Percentiles rank a stretch among this genome's conserved stretches.
These are phyloP conservation scores for Benthosema pterotum DNA, from an alignment of 2,797 vertebrate species.

Conservation along the genomic window DNA sequence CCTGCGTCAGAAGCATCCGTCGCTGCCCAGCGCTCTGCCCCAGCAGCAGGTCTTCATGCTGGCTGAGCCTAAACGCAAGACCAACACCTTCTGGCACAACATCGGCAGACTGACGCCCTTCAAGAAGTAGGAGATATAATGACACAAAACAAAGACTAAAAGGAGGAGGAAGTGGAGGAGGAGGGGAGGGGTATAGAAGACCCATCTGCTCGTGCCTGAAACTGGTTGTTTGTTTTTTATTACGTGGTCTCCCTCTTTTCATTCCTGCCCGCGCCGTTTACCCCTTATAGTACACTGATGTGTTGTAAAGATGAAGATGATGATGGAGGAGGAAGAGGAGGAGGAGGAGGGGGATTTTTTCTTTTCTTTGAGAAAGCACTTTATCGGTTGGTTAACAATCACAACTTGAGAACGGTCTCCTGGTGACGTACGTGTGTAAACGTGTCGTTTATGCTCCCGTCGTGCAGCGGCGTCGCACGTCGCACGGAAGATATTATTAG, in stretches of 20 bases:
- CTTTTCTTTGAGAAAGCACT: conserved; percentile 82
- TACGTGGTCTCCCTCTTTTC: conserved; percentile 50
- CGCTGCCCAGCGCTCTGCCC: conserved; percentile 84
- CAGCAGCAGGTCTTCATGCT: conserved; percentile 95
- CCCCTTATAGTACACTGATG: conserved; percentile 49
- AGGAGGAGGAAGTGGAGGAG: conserved; percentile 25
- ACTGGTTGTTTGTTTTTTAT: conserved; percentile 53
- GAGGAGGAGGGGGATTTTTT: conserved; percentile 38
- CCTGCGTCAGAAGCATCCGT: conserved; percentile 90
- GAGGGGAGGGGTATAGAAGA: conserved; percentile 32
- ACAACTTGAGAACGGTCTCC: conserved; percentile 61
- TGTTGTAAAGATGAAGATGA: conserved; percentile 53
- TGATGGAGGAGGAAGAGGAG: conserved; percentile 13
- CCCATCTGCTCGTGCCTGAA: conserved; percentile 70
- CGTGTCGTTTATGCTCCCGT: background rate
- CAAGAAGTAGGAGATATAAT: conserved; percentile 89
- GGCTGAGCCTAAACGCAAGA: conserved; percentile 94
- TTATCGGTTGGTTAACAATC: conserved; percentile 81
- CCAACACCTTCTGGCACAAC: conserved; percentile 97
- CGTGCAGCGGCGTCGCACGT: no score
- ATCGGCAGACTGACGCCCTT: conserved; percentile 94
- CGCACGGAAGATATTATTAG: no score
- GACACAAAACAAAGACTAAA: background rate
- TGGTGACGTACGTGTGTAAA: conserved; percentile 45
- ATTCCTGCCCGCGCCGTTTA: conserved; percentile 45